A percentile compares a stretch with the other conserved stretches of the same genome.
phyloP scores from a whole-genome alignment of 1,140 invertebrate species.

The Brachionus calyciflorus region DNA sequence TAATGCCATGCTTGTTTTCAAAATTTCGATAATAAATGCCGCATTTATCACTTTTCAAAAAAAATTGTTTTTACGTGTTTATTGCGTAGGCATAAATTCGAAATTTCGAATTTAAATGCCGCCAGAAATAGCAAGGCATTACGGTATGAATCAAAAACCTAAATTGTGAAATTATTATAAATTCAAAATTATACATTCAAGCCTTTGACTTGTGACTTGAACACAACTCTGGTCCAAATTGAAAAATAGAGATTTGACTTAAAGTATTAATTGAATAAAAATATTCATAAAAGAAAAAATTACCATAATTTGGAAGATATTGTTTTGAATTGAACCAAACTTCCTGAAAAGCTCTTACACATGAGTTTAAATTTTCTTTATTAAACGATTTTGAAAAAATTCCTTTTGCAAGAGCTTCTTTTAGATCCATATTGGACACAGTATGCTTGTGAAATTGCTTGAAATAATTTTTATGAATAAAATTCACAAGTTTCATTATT shows the following conservation, averaged over 20 bases:
- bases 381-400: background rate
- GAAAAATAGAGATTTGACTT: background rate
- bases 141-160: no score
- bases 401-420: background rate
- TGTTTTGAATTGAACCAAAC: constrained; percentile 39
- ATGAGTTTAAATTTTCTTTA: background rate
- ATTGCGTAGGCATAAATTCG: no score
- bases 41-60: no score
- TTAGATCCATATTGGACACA: background rate
- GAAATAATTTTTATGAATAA: background rate
- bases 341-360: background rate
- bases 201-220: background rate
- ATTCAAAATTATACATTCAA: background rate
- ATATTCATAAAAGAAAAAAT: background rate
- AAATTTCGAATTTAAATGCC: no score
- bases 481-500: constrained; percentile 18
- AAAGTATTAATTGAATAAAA: background rate
- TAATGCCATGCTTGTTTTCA: no score
- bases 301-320: background rate
- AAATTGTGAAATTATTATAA: background rate
- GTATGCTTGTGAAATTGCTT: background rate
- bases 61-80: no score
- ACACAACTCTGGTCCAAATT: no score
- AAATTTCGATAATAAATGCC: no score
- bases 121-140: no score